Conservation (phyloP, 2,888 invertebrate genomes). For the Incurvaria masculella region DNA sequence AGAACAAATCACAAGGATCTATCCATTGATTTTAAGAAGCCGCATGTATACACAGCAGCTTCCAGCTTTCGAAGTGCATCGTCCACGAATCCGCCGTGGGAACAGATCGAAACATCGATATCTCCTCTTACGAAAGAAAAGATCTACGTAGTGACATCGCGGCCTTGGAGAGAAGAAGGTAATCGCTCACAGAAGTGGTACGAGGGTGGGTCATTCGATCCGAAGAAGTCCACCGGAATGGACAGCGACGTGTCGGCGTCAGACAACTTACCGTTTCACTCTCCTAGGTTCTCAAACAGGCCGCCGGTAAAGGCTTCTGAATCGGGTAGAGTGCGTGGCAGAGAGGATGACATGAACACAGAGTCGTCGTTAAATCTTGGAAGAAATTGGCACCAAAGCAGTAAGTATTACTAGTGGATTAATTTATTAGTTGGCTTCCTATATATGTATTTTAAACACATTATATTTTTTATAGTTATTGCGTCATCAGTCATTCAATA, state of each 20-base stretch:
- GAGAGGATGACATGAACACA: slow-evolving; percentile 29
- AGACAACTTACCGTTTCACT: slow-evolving; percentile 37
- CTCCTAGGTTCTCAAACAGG: slow-evolving; percentile 55
- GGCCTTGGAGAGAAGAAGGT: slow-evolving; percentile 47
- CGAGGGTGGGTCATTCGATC: slow-evolving; percentile 30
- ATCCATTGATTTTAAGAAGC: slow-evolving; percentile 27
- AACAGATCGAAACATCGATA: slow-evolving; percentile 65
- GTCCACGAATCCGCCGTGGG: slow-evolving; percentile 58
- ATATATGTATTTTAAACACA: too few species aligned
- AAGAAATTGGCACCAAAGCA: slow-evolving; percentile 46
- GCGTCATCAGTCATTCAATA: too few species aligned
- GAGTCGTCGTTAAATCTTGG: slow-evolving; percentile 40
- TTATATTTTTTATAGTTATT: too few species aligned
- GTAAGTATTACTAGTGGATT: slow-evolving; percentile 27
- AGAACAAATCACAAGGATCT: slow-evolving; percentile 28
- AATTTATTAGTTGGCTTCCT: too few species aligned
- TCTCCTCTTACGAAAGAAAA: slow-evolving; percentile 77
- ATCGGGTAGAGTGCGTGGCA: slow-evolving; percentile 31
- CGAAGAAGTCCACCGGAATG: slow-evolving; percentile 26
- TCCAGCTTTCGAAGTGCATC: slow-evolving; percentile 38
- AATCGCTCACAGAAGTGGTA: slow-evolving; percentile 29
- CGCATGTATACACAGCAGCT: slow-evolving; percentile 41
- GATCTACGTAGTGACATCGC: slow-evolving; percentile 80
- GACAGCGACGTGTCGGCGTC: slow-evolving; percentile 26
- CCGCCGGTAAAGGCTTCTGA: slow-evolving; percentile 52